Base-by-base conservation (phyloP, 2,888 invertebrate genomes). In the Belgica antarctica region DNA sequence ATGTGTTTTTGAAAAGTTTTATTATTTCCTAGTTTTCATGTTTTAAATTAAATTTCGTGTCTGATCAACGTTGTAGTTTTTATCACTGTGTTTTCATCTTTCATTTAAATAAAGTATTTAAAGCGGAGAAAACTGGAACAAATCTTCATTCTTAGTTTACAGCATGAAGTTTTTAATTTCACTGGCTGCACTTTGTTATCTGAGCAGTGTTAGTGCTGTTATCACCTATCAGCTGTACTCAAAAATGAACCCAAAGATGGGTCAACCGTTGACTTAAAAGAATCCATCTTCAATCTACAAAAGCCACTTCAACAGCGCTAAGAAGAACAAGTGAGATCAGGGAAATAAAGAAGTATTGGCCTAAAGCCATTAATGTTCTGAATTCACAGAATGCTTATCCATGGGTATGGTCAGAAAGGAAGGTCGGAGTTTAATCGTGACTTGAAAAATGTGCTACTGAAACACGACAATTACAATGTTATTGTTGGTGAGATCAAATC, bases 361-460 rank as follows among this genome's bases (percentile, higher is more conserved):
- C n/a, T n/a, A n/a, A n/a, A 12, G 12, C 15, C 41, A 41, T 41
- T 41, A 15, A 41, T n/a, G 10, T 31, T 41, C 41, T 41, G 4
- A 31, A n/a, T 31, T 63, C 28, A 7, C 15, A 66, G 66, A 52
- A 66, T 66, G 66, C 10, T 66, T 10, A 66, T 66, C 27, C 66
- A 66, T 8, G 66, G 66, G 2, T 66, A 47, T n/a, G 47, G 47
- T n/a, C 47, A 66, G 47, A 52, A 66, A 12, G 66, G 66, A 15
- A n/a, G 66, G n/a, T 47, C 47, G 28, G 28, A 15, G n/a, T 28
- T 66, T 10, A 52, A 47, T 15, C 24, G 25, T 12, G 47, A 66
- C 25, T 7, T 66, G 1, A 66, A 66, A 17, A 47, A 66, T 25
- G 27, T 19, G 7, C 28, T 47, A 19, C 7, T 66, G 15, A 47